Evolutionary conservation across 2,888 invertebrate species (phyloP).

Genomic region (Drymonia ruficornis): DNA sequence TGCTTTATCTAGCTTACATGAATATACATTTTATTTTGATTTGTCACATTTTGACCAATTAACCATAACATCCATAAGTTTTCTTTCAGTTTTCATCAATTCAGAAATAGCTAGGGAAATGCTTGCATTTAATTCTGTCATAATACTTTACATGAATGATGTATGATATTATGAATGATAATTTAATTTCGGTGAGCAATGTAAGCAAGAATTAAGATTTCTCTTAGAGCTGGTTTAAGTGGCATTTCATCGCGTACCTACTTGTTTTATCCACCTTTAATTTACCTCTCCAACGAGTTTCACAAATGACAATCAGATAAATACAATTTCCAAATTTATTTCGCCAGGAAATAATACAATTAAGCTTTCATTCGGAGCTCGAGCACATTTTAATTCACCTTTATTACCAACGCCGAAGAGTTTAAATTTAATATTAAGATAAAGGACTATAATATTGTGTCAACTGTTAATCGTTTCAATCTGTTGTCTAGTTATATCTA

Average conservation of each 20-base stretch:
- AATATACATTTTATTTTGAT: no score
- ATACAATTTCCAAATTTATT: conserved; percentile 38
- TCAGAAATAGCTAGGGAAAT: no score
- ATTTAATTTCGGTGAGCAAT: no score
- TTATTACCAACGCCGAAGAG: neutral
- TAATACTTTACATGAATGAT: no score
- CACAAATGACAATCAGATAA: conserved; percentile 33
- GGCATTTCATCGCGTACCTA: neutral
- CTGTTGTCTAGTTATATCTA: neutral
- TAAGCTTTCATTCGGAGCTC: conserved; percentile 19
- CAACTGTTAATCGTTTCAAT: neutral
- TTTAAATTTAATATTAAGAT: neutral
- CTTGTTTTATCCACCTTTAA: conserved; percentile 33
- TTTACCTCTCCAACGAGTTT: conserved; percentile 29
- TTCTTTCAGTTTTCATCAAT: no score
- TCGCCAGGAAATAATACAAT: conserved; percentile 34
- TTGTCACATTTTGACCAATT: no score
- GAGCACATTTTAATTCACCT: neutral
- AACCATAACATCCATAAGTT: no score
- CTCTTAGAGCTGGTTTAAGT: no score
- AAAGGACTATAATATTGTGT: neutral
- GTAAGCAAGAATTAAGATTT: no score
- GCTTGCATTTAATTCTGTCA: no score
- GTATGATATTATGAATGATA: no score
- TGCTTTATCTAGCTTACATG: no score